Evolutionary conservation across 2,888 invertebrate species (phyloP), one percentile per base, ranked within the genome.

Genomic region (Timandra comae): DNA sequence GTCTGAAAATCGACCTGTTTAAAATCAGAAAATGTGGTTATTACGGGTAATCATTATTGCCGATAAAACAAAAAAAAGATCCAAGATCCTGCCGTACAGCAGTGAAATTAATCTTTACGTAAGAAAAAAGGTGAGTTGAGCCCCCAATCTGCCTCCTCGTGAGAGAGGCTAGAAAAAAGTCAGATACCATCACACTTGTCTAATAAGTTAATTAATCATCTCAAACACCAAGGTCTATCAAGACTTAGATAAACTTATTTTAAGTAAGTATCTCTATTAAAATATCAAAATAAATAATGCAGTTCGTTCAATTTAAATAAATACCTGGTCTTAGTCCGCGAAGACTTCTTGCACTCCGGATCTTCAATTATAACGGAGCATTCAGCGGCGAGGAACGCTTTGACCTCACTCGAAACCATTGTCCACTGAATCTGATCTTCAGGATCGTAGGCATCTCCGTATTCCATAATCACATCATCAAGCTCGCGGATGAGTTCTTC

Each of bases 391-490:
- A 98, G 93, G 81, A 98, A 98, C 33, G 95, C 93, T 77, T 95
- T 95, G 42, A 98, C 96, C 86, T 98, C 98, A 56, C 96, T 95
- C 43, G 98, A 88, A 1, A 98, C 97, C 43, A 97, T 87, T 29
- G 93, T 93, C 98, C 98, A 98, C 79, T 98, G 98, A 56, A 96
- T 88, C 71, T 96, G 95, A 76, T 98, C 98, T 56, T 97, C 97
- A n/a, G 98, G 97, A 69, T 97, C 96, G 79, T 98, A 98, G 9
- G 96, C 94, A 68, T 92, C 92, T 26, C 96, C 96, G 80, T 98
- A 98, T 75, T 98, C 97, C 64, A 95, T 92, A 59, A 98, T 96
- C 81, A 97, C 97, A 66, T 93, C 92, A 61, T 97, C 95, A 59
- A 98, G 85, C 81, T 98, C 98, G 77, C 93, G 90, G 33, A 97